Conservation (phyloP, 2,888 invertebrate genomes). For the Caenorhabditis sp. region DNA sequence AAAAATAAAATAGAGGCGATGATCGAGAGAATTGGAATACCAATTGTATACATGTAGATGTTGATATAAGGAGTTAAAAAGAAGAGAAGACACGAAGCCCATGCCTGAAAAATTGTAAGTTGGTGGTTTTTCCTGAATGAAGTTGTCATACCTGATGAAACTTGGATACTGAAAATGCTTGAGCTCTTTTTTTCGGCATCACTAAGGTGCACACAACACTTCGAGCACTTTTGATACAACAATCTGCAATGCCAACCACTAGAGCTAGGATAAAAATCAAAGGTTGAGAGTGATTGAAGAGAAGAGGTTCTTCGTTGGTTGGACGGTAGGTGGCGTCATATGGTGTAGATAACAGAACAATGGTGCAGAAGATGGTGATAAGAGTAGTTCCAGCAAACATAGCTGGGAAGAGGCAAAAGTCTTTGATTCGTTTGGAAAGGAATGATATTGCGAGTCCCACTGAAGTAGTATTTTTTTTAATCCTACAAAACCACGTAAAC, state of each 20-base stretch:
- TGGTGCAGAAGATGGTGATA: constrained; percentile 18
- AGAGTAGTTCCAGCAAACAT: constrained; percentile 45
- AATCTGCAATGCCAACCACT: constrained; percentile 49
- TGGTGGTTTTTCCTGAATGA: neutral
- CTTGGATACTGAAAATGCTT: constrained; percentile 55
- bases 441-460: constrained; percentile 49
- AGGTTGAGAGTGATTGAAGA: constrained; percentile 42
- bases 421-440: constrained; percentile 37
- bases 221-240: constrained; percentile 46
- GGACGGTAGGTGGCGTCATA: constrained; percentile 37
- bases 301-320: constrained; percentile 32
- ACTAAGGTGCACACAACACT: constrained; percentile 47
- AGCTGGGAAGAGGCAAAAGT: constrained; percentile 53
- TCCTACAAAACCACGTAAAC: too few species aligned
- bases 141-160: constrained; percentile 31
- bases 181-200: constrained; percentile 45
- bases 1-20: constrained; percentile 34
- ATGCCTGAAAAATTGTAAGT: constrained; percentile 4
- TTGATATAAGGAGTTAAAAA: constrained; percentile 37
- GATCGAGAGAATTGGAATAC: constrained; percentile 31
- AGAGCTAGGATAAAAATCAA: constrained; percentile 45
- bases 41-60: constrained; percentile 36
- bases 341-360: constrained; percentile 45
- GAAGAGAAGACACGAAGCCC: constrained; percentile 34
- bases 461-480: too few species aligned